Base-by-base conservation (phyloP, 2,113 vertebrate genomes). In the Semicossyphus pulcher region DNA sequence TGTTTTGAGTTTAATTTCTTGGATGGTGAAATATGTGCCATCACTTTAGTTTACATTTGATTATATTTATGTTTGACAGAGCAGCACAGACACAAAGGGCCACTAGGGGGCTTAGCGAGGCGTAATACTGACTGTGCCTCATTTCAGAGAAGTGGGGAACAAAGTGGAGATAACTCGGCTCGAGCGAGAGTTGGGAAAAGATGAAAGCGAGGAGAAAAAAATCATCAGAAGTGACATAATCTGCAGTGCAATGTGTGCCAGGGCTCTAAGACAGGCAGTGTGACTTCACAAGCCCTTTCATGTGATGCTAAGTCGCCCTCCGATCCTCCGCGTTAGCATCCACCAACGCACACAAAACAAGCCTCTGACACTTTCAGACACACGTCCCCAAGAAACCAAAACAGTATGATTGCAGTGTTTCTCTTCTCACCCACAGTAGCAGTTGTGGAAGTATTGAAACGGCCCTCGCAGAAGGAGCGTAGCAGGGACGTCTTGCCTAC, bases 401-500 rank as follows among this genome's bases (percentile, higher is more conserved):
- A 20, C 10, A 29, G 16, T n/a, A 37, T 9, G 14, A 48, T 9
- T 15, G 20, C 45, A 14, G 3, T 28, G 58, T 68, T 59, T 44
- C 54, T 68, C 61, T 78, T 92, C 96, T 95, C 90, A 98, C 97
- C 97, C 78, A 98, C 93, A 54, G 97, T 98, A 69, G 96, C 96
- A 23, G 93, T 90, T 26, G 94, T 95, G 71, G 93, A 89, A 0
- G 93, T 79, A 49, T 89, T 93, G 91, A 97, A 97, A 18, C 20
- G 80, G 32, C 93, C 94, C 59, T 96, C 95, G 28, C 96, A 98
- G 89, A 98, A 95, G 72, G 94, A 91, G 78, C 93, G 93, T 14
- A 99, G 90, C 66, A 98, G 93, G 2, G 95, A 97, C 0, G 96
- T 99, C 92, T 98, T 99, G 37, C 97, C 97, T 49, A 99, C 97